These are phyloP conservation scores for Eidolon helvum DNA, from an alignment of 2,113 vertebrate genomes.

Conservation along the genomic window DNA sequence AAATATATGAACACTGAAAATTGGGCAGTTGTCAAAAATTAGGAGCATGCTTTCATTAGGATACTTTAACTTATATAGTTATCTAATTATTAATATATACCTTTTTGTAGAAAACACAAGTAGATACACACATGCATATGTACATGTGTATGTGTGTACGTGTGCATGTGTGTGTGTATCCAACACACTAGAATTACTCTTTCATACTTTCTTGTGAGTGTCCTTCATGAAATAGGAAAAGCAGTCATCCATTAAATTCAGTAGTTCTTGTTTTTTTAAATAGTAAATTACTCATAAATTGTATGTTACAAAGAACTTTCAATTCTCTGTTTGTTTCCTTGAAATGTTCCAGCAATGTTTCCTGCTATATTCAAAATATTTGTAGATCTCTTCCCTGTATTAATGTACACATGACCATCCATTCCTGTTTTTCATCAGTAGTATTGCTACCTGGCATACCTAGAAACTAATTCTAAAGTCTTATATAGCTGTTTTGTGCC, in stretches of 20 bases:
- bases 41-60: neutral
- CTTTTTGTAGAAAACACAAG: neutral
- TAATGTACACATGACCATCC: neutral
- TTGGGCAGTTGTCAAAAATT: neutral
- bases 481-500: too few species aligned
- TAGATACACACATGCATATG: fast-evolving
- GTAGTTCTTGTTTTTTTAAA: neutral
- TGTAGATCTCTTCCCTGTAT: neutral
- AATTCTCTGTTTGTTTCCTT: neutral
- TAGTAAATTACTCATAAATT: neutral
- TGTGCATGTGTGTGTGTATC: neutral
- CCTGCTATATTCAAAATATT: neutral
- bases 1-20: neutral
- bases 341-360: neutral
- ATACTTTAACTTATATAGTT: neutral
- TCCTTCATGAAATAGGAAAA: neutral
- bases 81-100: neutral
- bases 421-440: neutral
- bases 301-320: neutral
- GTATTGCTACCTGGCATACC: neutral
- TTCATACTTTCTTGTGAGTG: neutral
- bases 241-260: neutral
- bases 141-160: neutral
- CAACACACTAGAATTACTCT: neutral
- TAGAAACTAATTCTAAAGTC: neutral